A percentile compares a stretch with the other conserved stretches of the same genome.
Evolutionary conservation across 2,113 vertebrate species (phyloP).

Genomic region (Phylloscopus whistleri): DNA sequence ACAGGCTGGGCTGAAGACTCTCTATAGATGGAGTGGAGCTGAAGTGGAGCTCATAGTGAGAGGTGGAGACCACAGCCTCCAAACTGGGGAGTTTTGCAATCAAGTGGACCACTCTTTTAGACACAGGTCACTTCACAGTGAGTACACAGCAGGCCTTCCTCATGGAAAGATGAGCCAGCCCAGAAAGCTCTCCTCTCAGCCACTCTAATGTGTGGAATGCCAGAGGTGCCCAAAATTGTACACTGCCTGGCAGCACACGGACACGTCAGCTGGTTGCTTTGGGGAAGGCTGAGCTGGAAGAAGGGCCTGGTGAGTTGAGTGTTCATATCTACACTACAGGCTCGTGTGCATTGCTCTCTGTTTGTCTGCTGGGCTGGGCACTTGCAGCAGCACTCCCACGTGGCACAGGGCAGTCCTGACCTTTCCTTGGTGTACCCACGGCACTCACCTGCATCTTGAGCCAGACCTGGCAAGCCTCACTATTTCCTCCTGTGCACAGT

Average conservation of each 20-base stretch:
- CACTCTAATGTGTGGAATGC: background rate
- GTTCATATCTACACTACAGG: background rate
- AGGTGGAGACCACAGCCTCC: background rate
- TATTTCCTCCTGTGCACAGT: rapidly evolving
- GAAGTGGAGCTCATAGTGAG: background rate
- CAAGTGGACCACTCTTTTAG: background rate
- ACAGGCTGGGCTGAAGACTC: background rate
- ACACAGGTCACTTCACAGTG: background rate
- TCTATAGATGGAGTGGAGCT: background rate
- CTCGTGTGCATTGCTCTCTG: rapidly evolving
- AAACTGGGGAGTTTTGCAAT: background rate
- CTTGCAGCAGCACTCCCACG: background rate
- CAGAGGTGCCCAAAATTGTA: rapidly evolving
- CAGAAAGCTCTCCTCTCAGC: background rate
- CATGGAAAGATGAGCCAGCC: background rate
- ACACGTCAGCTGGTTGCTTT: rapidly evolving
- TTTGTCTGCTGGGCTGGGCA: background rate
- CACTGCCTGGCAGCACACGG: rapidly evolving
- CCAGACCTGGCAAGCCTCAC: background rate
- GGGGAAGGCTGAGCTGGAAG: background rate
- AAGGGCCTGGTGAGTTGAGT: background rate
- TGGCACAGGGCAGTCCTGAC: rapidly evolving
- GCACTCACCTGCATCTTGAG: rapidly evolving
- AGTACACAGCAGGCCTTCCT: background rate
- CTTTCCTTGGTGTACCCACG: rapidly evolving